Conservation (phyloP, 2,888 invertebrate genomes). For the Busseola fusca region DNA sequence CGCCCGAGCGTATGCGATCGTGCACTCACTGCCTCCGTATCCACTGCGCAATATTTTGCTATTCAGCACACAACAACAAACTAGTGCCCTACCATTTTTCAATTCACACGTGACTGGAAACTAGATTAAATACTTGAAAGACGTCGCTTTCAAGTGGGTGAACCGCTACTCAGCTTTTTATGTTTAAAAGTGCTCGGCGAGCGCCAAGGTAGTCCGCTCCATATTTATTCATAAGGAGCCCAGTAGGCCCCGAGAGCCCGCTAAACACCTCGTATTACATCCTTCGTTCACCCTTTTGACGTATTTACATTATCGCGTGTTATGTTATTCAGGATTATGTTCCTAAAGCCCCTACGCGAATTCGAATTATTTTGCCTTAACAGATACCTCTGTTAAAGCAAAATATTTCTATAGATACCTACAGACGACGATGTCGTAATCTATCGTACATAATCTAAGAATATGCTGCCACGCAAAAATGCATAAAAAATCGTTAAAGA, state of each 20-base stretch:
- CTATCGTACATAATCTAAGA: conserved; percentile 10
- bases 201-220: conserved; percentile 61
- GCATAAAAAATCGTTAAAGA: conserved; percentile 7
- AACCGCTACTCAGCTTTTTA: conserved; percentile 63
- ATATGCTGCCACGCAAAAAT: neutral
- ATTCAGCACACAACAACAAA: conserved; percentile 77
- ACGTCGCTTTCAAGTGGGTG: conserved; percentile 57
- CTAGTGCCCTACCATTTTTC: conserved; percentile 79
- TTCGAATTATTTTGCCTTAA: conserved; percentile 66
- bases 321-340: conserved; percentile 69
- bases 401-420: neutral
- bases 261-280: conserved; percentile 75
- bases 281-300: conserved; percentile 71
- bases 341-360: conserved; percentile 55
- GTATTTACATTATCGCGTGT: conserved; percentile 69
- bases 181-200: conserved; percentile 56
- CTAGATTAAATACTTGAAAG: conserved; percentile 65
- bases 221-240: conserved; percentile 75
- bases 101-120: conserved; percentile 80
- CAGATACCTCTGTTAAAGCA: conserved; percentile 6
- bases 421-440: conserved; percentile 5
- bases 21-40: conserved; percentile 34
- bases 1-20: conserved; percentile 24
- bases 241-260: conserved; percentile 64
- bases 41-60: conserved; percentile 66